Evolutionary conservation across 2,888 invertebrate genomes (phyloP).

Genomic region (Drosophila gaucha): DNA sequence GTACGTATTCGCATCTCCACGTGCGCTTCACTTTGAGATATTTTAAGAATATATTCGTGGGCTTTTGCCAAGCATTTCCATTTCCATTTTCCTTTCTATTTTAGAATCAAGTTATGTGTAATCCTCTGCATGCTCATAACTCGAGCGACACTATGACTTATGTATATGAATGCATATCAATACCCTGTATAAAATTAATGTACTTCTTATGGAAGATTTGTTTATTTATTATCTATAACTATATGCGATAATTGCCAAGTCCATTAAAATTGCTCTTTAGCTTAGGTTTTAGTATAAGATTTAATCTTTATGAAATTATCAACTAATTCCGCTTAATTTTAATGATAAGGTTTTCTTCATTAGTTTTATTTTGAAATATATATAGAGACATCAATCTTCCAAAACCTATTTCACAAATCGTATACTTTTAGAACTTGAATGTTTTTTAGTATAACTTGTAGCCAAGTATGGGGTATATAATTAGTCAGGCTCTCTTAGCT

Average conservation of each 20-base stretch:
- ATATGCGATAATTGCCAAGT: background rate
- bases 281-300: no score
- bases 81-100: background rate
- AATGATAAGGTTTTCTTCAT: no score
- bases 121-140: background rate
- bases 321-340: no score
- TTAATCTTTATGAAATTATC: no score
- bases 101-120: background rate
- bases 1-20: conserved; percentile 22
- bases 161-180: background rate
- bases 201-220: background rate
- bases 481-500: background rate
- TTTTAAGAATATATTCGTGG: conserved; percentile 25
- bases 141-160: background rate
- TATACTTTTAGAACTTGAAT: no score
- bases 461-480: background rate
- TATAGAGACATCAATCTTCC: no score
- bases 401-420: no score
- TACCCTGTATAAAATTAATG: background rate
- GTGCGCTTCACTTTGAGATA: conserved; percentile 25
- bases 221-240: background rate
- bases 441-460: no score
- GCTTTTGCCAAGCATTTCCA: conserved; percentile 20
- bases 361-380: no score
- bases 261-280: background rate